These are phyloP conservation scores for Ethmia dodecea DNA, from an alignment of 2,888 invertebrate species.

Conservation along the genomic window DNA sequence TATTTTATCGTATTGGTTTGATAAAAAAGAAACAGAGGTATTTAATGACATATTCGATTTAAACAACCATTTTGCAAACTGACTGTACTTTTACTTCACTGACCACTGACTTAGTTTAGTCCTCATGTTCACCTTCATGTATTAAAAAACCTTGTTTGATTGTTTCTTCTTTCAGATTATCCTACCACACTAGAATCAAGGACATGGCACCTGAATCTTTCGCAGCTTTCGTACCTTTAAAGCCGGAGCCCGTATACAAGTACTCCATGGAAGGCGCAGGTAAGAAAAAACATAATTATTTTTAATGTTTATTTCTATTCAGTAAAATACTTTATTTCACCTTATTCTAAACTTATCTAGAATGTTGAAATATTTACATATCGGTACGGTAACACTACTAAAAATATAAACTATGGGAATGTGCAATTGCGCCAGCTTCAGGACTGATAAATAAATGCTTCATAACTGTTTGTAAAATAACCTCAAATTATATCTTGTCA, in stretches of 20 bases:
- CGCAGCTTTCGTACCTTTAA: conserved; percentile 88
- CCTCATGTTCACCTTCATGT: too few relatives aligned
- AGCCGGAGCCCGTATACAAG: conserved; percentile 93
- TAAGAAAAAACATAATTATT: conserved; percentile 58
- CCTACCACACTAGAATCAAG: conserved; percentile 95
- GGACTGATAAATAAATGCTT: conserved; percentile 43
- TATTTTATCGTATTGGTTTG: too few relatives aligned
- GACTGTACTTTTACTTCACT: too few relatives aligned
- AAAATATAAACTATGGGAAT: conserved; percentile 10
- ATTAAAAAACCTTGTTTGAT: too few relatives aligned
- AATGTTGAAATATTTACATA: conserved; percentile 64
- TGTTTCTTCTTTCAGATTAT: conserved; percentile 84
- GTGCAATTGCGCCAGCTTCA: conserved; percentile 10
- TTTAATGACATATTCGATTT: too few relatives aligned
- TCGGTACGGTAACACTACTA: conserved; percentile 36
- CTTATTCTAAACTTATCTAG: conserved; percentile 53
- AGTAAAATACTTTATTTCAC: conserved; percentile 42
- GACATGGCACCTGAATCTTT: conserved; percentile 95
- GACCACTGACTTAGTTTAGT: too few relatives aligned
- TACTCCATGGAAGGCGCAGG: conserved; percentile 94
- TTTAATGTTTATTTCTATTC: conserved; percentile 34
- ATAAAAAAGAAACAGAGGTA: too few relatives aligned
- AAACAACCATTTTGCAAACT: too few relatives aligned
- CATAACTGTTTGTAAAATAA: conserved; percentile 34
- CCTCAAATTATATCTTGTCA: conserved; percentile 7